Evolutionary conservation across 1,140 invertebrate species (phyloP).

Genomic region (Cydia strobilella): DNA sequence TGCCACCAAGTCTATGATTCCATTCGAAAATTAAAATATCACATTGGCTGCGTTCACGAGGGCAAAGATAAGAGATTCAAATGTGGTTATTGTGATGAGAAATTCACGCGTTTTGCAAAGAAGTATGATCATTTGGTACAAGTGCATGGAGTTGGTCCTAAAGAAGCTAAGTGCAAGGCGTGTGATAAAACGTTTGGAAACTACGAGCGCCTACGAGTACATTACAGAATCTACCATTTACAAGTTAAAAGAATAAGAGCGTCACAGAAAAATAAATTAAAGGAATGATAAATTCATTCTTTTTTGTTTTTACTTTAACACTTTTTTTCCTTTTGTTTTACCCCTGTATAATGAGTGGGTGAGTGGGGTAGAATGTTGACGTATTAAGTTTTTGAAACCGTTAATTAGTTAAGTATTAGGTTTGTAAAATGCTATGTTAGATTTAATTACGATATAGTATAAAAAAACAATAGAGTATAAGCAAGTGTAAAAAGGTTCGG

Average conservation of each 20-base stretch:
- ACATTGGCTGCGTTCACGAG: constrained; percentile 35
- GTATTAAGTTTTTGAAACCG: too few species aligned
- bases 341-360: too few species aligned
- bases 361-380: too few species aligned
- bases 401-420: too few species aligned
- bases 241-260: background rate
- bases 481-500: too few species aligned
- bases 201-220: constrained; percentile 33
- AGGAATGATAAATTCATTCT: too few species aligned
- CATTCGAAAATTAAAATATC: constrained; percentile 37
- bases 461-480: too few species aligned
- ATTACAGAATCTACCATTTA: constrained; percentile 38
- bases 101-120: constrained; percentile 38
- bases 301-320: too few species aligned
- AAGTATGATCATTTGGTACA: constrained; percentile 39
- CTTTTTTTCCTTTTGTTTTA: too few species aligned
- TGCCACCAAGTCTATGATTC: constrained; percentile 41
- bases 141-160: constrained; percentile 38
- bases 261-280: background rate
- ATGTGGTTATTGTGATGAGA: constrained; percentile 43
- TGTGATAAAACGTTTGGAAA: constrained; percentile 41
- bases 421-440: too few species aligned
- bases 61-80: constrained; percentile 34
- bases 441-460: too few species aligned
- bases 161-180: constrained; percentile 42